phyloP scores from a whole-genome alignment of 2,113 vertebrate species.

The Lathamus discolor region DNA sequence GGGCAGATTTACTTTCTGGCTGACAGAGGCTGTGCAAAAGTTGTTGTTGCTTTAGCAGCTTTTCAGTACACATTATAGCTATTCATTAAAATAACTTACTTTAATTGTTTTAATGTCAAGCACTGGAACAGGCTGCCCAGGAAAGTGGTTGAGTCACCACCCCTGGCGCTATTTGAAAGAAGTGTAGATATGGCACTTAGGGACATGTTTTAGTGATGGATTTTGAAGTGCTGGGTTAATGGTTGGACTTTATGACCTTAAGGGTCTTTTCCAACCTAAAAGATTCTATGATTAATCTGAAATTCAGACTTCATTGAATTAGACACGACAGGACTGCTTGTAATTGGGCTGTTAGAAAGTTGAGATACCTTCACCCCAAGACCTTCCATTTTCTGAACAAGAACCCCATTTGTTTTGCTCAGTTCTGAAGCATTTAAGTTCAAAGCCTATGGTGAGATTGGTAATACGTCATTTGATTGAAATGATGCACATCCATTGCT shows the following conservation, averaged over 20 bases:
- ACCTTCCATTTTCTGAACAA: neutral
- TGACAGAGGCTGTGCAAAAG: neutral
- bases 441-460: neutral
- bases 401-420: neutral
- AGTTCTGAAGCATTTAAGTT: neutral
- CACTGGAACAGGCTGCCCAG: neutral
- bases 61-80: neutral
- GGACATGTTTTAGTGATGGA: neutral
- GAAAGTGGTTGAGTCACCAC: neutral
- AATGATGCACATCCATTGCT: neutral
- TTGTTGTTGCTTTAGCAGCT: neutral
- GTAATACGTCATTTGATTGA: neutral
- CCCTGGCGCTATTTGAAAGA: neutral
- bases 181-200: neutral
- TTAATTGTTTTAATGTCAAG: neutral
- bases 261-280: neutral
- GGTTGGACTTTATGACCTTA: neutral
- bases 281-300: neutral
- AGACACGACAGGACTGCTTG: neutral
- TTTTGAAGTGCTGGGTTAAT: neutral
- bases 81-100: neutral
- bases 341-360: neutral
- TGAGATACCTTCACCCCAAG: neutral
- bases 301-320: neutral
- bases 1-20: neutral